These are phyloP conservation scores for Embiotoca jacksoni DNA, from an alignment of 2,113 vertebrate genomes.

Conservation along the genomic window DNA sequence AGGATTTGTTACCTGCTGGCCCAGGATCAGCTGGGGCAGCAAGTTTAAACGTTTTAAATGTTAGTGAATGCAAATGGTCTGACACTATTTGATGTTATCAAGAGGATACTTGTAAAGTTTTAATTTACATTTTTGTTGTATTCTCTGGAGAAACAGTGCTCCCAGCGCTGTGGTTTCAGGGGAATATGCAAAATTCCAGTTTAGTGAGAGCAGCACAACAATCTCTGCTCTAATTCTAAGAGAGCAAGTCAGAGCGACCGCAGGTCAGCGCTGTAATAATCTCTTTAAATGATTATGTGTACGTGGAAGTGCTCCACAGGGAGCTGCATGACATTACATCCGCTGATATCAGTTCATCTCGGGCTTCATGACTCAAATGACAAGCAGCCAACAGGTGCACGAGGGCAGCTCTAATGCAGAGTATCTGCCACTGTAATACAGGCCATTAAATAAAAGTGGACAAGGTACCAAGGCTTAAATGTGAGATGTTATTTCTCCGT, in stretches of 20 bases:
- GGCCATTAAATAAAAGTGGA: neutral
- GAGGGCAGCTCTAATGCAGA: slow-evolving; percentile 56
- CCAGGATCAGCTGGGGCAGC: too few relatives aligned
- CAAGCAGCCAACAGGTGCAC: neutral
- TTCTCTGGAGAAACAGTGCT: neutral
- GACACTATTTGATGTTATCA: neutral
- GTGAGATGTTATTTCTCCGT: too few relatives aligned
- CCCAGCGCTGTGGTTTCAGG: neutral
- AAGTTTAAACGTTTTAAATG: too few relatives aligned
- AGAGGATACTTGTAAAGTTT: neutral
- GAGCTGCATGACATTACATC: neutral
- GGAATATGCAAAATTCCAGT: neutral
- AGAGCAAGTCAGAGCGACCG: slow-evolving; percentile 1
- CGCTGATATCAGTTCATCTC: slow-evolving; percentile 17
- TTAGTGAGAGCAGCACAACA: neutral
- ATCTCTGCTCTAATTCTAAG: slow-evolving; percentile 20
- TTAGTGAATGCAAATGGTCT: neutral
- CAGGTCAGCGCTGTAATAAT: neutral
- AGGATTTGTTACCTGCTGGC: neutral
- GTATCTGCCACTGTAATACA: neutral
- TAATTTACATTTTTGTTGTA: neutral
- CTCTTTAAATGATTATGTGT: neutral
- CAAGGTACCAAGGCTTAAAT: neutral
- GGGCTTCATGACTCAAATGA: slow-evolving; percentile 63
- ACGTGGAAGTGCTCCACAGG: slow-evolving; percentile 9